Conservation (phyloP, 2,888 invertebrate genomes). For the Oscheius sp. region DNA sequence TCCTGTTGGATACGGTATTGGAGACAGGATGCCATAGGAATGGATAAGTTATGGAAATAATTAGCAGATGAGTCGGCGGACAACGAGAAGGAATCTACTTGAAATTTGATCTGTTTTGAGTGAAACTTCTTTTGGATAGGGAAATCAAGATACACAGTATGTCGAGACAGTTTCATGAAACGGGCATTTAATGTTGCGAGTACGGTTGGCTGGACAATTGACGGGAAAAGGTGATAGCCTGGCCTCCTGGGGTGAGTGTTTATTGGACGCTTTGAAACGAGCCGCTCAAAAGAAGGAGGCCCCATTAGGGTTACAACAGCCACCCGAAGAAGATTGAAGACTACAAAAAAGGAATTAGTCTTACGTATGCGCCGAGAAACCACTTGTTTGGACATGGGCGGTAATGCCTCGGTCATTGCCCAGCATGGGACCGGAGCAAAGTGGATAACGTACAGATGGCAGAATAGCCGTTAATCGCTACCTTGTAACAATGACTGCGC, state of each 20-base stretch:
- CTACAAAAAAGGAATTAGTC: background rate
- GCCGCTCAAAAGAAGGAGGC: slow-evolving; percentile 13
- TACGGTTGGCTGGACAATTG: slow-evolving; percentile 12
- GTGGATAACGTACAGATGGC: slow-evolving; percentile 34
- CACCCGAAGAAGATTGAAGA: slow-evolving; percentile 1
- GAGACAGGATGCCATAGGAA: background rate
- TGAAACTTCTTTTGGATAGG: too few relatives aligned
- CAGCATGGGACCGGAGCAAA: slow-evolving; percentile 29
- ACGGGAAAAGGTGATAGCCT: slow-evolving; percentile 15
- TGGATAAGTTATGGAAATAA: background rate
- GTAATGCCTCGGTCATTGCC: slow-evolving; percentile 4
- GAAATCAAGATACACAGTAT: too few relatives aligned
- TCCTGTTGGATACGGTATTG: too few relatives aligned
- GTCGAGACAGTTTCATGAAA: too few relatives aligned
- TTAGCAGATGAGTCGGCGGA: too few relatives aligned
- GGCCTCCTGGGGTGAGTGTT: slow-evolving; percentile 29
- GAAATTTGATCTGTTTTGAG: too few relatives aligned
- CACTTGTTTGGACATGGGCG: background rate
- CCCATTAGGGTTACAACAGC: slow-evolving; percentile 14
- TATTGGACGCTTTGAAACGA: background rate
- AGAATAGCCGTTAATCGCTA: slow-evolving; percentile 28
- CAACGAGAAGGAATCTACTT: too few relatives aligned
- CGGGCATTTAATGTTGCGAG: slow-evolving; percentile 17
- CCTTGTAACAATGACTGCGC: slow-evolving; percentile 31
- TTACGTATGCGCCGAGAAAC: background rate